Evolutionary conservation across 2,888 invertebrate genomes (phyloP), one percentile per base, ranked within the genome.

Genomic region (Morpho achilles): DNA sequence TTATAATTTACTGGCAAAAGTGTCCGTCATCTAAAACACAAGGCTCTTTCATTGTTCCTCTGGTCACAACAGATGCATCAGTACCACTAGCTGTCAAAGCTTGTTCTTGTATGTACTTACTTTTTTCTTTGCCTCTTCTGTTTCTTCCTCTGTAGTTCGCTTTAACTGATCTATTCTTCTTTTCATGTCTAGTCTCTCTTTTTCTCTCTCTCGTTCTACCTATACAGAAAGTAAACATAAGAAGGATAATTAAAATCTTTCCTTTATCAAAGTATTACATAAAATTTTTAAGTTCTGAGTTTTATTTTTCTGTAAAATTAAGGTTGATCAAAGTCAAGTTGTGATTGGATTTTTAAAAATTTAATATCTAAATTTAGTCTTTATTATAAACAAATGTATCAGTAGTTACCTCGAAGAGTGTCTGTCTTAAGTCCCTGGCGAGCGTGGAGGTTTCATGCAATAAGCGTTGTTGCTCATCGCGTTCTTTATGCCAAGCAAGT

Each of bases 401-500:
- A 7, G 41, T 4, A 43, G 9, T 8, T 49, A 93, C 93, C 92
- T 96, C 97, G 73, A 96, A 96, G 42, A 97, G 91, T 0, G 97
- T 97, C 81, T 97, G 97, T 9, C 97, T 91, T 51, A 98, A 86
- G 79, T 98, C 98, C 61, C 97, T 91, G 0, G 97, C 97, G 61
- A 98, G 91, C 0, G 97, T 97, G 45, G 97, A 96, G 0, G 97
- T 97, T 87, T 98, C 98, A 77, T 97, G 96, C 41, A 98, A 84
- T 45, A 98, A 83, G n/a, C 97, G 91, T 69, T 97, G 97, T 72
- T 97, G 97, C 72, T 98, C 97, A 78, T 97, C 97, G 23, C 98
- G 92, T 81, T 98, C 98, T 77, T 97, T 98, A 74, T 97, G 97
- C 98, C 98, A 98, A 0, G 97, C 96, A 10, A 98, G 88, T 78